Base-by-base conservation (phyloP, 1,140 invertebrate genomes). In the Caenorhabditis tropicalis region DNA sequence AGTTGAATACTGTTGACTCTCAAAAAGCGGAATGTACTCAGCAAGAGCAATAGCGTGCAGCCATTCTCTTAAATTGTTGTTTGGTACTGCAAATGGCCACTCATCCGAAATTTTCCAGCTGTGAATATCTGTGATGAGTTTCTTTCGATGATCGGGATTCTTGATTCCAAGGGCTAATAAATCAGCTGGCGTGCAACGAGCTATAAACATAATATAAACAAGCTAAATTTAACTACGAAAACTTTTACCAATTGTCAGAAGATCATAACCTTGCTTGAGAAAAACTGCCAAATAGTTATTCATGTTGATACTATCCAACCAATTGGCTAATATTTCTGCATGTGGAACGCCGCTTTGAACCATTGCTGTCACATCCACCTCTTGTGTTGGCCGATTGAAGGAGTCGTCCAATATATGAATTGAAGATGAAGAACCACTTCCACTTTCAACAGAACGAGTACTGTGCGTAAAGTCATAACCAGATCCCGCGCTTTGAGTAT, bases 261-360 rank as follows among this genome's bases (percentile, higher is more conserved):
- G 94, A 93, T 99, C 98, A 91, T 99, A 99, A 46, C 97, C 98
- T 51, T 97, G 96, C 27, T 95, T 94, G 65, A 96, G 94, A 92
- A 99, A 99, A 29, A 97, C 93, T 46, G 95, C 94, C 87, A 96
- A 95, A 92, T 99, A 99, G 91, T 98, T 96, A 91, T 97, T 96
- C 92, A 97, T 96, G 90, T 96, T 95, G 49, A 99, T 93, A 90
- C 98, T 96, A 49, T 95, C 94, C 88, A 99, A 92, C 96, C 97
- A 99, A 82, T 95, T 94, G 88, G 96, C 95, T 85, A 99, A 94
- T 84, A 98, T 95, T 89, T 99, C 96, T 88, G 94, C 94, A 91
- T 97, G 96, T 36, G 93, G 91, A 79, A 94, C 89, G 24, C 94
- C 93, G 82, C 92, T 92, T 82, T 93, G 90, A 82, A 94, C 92